Evolutionary conservation across 2,888 invertebrate species (phyloP).

Genomic region (Eledona agricola): DNA sequence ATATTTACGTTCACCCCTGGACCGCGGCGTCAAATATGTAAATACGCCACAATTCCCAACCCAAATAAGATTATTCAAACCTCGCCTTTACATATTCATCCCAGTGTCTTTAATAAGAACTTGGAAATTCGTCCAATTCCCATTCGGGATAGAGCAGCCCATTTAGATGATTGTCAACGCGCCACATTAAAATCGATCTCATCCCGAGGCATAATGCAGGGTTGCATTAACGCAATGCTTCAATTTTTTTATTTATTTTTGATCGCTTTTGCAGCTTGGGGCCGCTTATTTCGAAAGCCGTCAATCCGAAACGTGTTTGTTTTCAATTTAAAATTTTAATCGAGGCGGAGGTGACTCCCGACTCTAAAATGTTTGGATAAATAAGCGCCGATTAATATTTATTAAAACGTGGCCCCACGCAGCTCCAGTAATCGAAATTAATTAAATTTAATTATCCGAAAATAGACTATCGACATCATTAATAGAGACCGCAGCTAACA

Average conservation of each 20-base stretch:
- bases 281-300: background rate
- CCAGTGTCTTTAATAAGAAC: conserved; percentile 7
- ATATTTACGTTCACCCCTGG: conserved; percentile 16
- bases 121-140: conserved; percentile 3
- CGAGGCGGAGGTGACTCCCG: background rate
- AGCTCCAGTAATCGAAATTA: conserved; percentile 6
- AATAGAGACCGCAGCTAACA: conserved; percentile 8
- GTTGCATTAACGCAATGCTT: too few relatives aligned
- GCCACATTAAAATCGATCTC: conserved; percentile 10
- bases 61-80: conserved; percentile 18
- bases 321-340: conserved; percentile 11
- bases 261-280: too few relatives aligned
- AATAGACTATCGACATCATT: conserved; percentile 2
- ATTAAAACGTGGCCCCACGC: too few relatives aligned
- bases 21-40: conserved; percentile 14
- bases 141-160: background rate
- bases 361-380: background rate
- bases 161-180: conserved; percentile 14
- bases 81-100: conserved; percentile 16
- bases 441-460: conserved; percentile 17
- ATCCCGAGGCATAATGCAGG: conserved; percentile 9
- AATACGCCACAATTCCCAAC: conserved; percentile 6
- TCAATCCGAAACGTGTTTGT: conserved; percentile 3
- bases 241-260: too few relatives aligned
- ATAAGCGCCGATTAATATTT: conserved; percentile 7